A percentile compares a stretch with the other conserved stretches of the same genome.
Evolutionary conservation across 2,797 vertebrate species (phyloP).

Genomic region (Eutrigla gurnardus): DNA sequence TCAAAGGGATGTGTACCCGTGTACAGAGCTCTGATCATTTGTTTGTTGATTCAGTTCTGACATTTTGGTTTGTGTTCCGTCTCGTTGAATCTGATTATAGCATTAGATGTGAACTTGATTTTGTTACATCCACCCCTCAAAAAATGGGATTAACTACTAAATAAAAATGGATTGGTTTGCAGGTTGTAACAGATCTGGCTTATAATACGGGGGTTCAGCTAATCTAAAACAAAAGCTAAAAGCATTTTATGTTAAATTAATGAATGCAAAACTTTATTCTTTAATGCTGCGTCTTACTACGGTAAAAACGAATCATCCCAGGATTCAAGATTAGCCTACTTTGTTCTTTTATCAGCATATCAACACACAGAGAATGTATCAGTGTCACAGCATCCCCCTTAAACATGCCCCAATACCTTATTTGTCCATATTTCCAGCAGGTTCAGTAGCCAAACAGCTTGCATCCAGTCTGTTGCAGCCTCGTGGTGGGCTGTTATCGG

Average conservation of each 20-base stretch:
- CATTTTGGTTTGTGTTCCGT: constrained; percentile 22
- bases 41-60: constrained; percentile 27
- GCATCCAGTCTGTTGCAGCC: constrained; percentile 42
- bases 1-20: constrained; percentile 49
- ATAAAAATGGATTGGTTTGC: constrained; percentile 26
- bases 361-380: background rate
- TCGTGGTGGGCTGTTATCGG: constrained; percentile 33
- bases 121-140: background rate
- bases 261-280: background rate
- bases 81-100: background rate
- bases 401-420: background rate
- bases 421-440: constrained; percentile 25
- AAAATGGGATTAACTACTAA: constrained; percentile 35
- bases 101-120: background rate
- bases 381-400: background rate
- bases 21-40: constrained; percentile 42
- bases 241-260: background rate
- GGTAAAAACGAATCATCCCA: background rate
- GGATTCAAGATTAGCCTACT: constrained; percentile 1
- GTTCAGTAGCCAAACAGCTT: constrained; percentile 45
- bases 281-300: background rate
- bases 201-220: background rate
- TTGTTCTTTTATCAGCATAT: constrained; percentile 14
- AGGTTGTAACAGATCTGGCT: constrained; percentile 12
- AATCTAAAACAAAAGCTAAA: background rate